A percentile compares a stretch with the other conserved stretches of the same genome.
phyloP scores from a whole-genome alignment of 2,888 invertebrate species.

The Andrena minutula region DNA sequence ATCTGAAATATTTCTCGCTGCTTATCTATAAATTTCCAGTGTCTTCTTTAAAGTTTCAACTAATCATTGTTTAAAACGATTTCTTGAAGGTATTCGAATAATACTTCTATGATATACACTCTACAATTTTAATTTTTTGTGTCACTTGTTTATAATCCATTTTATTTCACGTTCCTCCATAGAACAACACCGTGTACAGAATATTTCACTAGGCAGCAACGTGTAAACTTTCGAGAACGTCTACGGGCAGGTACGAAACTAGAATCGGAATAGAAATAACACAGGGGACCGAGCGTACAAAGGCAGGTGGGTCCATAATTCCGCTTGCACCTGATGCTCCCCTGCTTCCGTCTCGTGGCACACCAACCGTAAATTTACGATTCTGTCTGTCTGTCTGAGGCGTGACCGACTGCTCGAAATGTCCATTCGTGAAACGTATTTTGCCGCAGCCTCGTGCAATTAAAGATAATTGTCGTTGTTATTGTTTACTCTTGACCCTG shows the following conservation, averaged over 20 bases:
- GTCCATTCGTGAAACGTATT: constrained; percentile 51
- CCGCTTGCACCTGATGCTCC: constrained; percentile 76
- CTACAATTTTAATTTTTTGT: too few species aligned
- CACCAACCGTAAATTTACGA: constrained; percentile 77
- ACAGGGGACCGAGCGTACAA: constrained; percentile 54
- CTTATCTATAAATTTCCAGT: too few species aligned
- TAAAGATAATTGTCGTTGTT: constrained; percentile 54
- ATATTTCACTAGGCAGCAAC: background rate
- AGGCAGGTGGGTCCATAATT: constrained; percentile 76
- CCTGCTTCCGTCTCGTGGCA: constrained; percentile 75
- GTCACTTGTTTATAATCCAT: too few species aligned
- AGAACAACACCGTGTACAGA: background rate
- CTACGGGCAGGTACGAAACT: constrained; percentile 9
- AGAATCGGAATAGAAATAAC: constrained; percentile 45
- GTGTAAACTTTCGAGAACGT: constrained; percentile 14
- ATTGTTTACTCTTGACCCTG: constrained; percentile 26
- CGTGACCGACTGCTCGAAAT: constrained; percentile 63
- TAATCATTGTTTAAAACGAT: too few species aligned
- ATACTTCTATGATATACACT: too few species aligned
- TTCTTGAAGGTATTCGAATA: too few species aligned
- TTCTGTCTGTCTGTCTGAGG: constrained; percentile 63
- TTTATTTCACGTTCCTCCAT: background rate
- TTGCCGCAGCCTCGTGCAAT: constrained; percentile 35
- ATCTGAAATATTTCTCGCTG: too few species aligned
- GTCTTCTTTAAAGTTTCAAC: too few species aligned